Percentiles rank a stretch among this genome's conserved stretches.
These are phyloP conservation scores for Philonicus albiceps DNA, from an alignment of 2,888 invertebrate species.

Conservation along the genomic window DNA sequence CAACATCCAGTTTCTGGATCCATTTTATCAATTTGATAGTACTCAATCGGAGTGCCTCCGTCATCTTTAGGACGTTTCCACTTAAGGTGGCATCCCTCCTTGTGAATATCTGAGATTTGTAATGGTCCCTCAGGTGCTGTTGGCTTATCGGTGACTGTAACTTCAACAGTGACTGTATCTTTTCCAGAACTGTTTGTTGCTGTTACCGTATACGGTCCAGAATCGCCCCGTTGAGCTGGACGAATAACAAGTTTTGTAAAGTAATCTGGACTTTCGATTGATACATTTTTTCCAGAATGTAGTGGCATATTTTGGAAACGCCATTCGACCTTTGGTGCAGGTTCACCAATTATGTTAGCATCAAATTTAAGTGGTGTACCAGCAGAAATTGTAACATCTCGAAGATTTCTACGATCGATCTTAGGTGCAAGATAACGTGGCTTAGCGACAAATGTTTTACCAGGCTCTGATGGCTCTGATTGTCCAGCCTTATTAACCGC, in stretches of 20 bases:
- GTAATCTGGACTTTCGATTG: slow-evolving; percentile 85
- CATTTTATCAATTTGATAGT: slow-evolving; percentile 95
- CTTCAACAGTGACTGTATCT: slow-evolving; percentile 82
- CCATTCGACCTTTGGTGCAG: slow-evolving; percentile 94
- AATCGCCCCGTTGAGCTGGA: slow-evolving; percentile 81
- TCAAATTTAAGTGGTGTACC: slow-evolving; percentile 94
- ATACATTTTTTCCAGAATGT: slow-evolving; percentile 73
- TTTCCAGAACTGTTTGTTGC: slow-evolving; percentile 89
- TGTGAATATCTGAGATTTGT: slow-evolving; percentile 86
- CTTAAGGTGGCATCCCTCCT: slow-evolving; percentile 91
- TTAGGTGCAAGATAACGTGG: slow-evolving; percentile 92
- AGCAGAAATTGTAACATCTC: slow-evolving; percentile 89
- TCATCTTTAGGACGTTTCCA: slow-evolving; percentile 97
- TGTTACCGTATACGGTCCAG: slow-evolving; percentile 86
- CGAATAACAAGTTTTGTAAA: slow-evolving; percentile 86
- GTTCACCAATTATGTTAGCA: slow-evolving; percentile 93
- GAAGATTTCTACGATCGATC: slow-evolving; percentile 91
- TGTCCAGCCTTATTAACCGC: slow-evolving; percentile 95
- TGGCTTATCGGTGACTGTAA: slow-evolving; percentile 88
- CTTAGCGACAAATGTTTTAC: slow-evolving; percentile 85
- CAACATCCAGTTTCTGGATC: slow-evolving; percentile 89
- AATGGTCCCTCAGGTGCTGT: slow-evolving; percentile 88
- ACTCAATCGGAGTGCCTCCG: slow-evolving; percentile 93
- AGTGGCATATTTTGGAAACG: slow-evolving; percentile 83
- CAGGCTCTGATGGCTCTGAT: slow-evolving; percentile 88